Base-by-base conservation (phyloP, 2,888 invertebrate species). In the Habrosyne pyritoides region DNA sequence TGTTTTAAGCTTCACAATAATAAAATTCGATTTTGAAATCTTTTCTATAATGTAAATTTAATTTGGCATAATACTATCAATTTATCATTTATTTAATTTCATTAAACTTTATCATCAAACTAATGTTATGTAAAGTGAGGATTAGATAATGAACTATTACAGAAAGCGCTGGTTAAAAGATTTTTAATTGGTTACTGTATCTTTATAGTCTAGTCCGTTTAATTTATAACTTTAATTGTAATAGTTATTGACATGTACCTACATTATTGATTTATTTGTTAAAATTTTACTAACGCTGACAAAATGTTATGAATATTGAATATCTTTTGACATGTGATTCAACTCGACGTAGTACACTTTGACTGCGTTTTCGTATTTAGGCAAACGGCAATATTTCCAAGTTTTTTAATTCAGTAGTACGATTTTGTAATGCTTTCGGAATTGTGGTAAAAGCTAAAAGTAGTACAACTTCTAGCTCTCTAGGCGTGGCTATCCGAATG, bases 161-260 rank as follows among this genome's bases (percentile, higher is more conserved):
- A 77, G 73, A 60, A 59, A 73, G 64, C 71, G 77, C 64, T 81
- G 81, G 75, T 77, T 68, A 62, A 63, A 63, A 73, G 12, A 30
- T 24, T 22, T 7, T 3, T 48, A 24, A 30, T 10, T 30, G 10
- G 12, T 18, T 42, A 24, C 18, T 42, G 18, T 18, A 42, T 42
- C 14, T 36, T 0, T 42, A 36, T n/a, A n/a, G n/a, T n/a, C 47
- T 47, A 47, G 47, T 47, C 21, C 2, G 47, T 22, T 22, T 21
- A 42, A 1, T 42, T 42, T 18, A 42, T 36, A 14, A 12, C 12
- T 30, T 30, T 30, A 30, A 30, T 0, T 2, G 30, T 30, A 30
- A 30, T 0, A 12, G 30, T 30, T 0, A 30, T 30, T 30, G 12
- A 30, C 1, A n/a, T 30, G 12, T 30, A 30, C 30, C 30, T 30